Evolutionary conservation across 2,797 vertebrate species (phyloP).

Genomic region (Phoxinus dragarum): DNA sequence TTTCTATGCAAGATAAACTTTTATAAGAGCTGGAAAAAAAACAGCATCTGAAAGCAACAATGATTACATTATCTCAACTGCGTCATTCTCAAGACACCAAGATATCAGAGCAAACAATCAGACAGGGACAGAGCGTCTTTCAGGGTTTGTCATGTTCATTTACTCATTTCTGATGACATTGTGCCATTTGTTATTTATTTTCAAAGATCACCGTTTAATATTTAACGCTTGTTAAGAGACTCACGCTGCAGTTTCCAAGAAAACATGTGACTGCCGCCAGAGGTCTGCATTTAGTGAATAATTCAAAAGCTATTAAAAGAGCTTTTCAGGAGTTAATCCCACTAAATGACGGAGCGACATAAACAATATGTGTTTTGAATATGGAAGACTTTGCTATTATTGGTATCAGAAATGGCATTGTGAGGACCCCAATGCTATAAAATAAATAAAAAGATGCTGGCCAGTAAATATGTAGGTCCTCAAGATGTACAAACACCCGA

Average conservation of each 20-base stretch:
- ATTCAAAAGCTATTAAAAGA: conserved; percentile 47
- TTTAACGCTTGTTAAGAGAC: conserved; percentile 51
- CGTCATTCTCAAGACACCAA: not conserved
- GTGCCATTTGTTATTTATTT: conserved; percentile 40
- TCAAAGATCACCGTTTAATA: conserved; percentile 52
- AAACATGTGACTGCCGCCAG: conserved; percentile 47
- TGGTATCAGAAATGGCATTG: not conserved
- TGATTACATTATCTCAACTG: not conserved
- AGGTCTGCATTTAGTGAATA: conserved; percentile 50
- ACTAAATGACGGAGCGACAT: conserved; percentile 8
- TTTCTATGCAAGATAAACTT: not conserved
- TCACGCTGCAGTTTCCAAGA: conserved; percentile 44
- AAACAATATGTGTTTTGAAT: conserved; percentile 24
- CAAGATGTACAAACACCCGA: not conserved
- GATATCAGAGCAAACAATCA: conserved; percentile 9
- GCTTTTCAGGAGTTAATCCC: conserved; percentile 40
- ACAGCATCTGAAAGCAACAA: not conserved
- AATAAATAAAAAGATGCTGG: not conserved
- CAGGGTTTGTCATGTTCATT: conserved; percentile 35
- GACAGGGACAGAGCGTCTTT: conserved; percentile 17
- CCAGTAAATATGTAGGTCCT: not conserved
- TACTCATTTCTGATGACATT: conserved; percentile 35
- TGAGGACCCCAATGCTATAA: not conserved
- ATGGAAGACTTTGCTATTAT: not conserved
- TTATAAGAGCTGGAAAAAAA: not conserved